Conservation (phyloP, 2,888 invertebrate species). For the Ryuthela nishihirai region DNA sequence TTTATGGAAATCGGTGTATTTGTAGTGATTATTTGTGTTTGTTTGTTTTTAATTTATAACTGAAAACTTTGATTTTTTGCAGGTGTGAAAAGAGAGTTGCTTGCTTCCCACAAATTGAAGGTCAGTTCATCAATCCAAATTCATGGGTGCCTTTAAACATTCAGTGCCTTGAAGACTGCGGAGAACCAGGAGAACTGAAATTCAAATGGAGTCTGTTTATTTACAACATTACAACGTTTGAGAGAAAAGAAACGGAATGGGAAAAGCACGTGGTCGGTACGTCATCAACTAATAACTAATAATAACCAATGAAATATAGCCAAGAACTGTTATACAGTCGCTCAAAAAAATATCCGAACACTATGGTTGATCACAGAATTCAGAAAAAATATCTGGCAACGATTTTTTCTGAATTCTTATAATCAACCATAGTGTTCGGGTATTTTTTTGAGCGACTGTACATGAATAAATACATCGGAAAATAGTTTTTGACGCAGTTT, state of each 20-base stretch:
- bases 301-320: too few species aligned
- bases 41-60: background rate
- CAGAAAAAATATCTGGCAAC: too few species aligned
- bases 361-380: too few species aligned
- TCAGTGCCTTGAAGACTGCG: slow-evolving; percentile 37
- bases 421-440: too few species aligned
- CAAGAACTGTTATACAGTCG: too few species aligned
- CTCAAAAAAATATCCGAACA: too few species aligned
- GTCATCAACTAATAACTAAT: too few species aligned
- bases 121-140: slow-evolving; percentile 38
- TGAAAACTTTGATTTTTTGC: background rate
- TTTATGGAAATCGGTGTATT: too few species aligned
- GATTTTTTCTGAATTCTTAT: too few species aligned
- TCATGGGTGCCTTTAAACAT: slow-evolving; percentile 35
- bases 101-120: slow-evolving; percentile 30
- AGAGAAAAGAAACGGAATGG: slow-evolving; percentile 8
- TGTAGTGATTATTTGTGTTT: slow-evolving; percentile 1
- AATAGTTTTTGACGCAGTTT: too few species aligned
- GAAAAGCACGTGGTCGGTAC: slow-evolving; percentile 12
- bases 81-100: slow-evolving; percentile 38
- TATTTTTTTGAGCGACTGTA: too few species aligned
- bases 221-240: slow-evolving; percentile 11
- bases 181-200: slow-evolving; percentile 2
- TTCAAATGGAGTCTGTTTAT: slow-evolving; percentile 22
- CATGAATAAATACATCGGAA: too few species aligned